Evolutionary conservation across 2,113 vertebrate species (phyloP).

Genomic region (Pogona vitticeps): DNA sequence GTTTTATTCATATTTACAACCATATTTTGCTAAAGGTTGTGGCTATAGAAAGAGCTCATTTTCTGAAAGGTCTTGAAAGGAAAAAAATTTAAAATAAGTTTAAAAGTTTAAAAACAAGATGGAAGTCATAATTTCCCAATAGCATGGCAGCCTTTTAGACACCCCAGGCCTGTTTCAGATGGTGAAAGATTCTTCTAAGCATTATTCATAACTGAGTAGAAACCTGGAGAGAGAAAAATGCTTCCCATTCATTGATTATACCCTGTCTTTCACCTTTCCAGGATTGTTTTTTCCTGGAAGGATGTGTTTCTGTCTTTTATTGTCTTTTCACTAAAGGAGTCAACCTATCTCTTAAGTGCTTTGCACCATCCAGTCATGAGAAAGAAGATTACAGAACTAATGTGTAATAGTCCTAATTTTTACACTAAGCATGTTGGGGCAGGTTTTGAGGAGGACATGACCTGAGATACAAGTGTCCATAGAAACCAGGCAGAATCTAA

Average conservation of each 20-base stretch:
- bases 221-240: neutral
- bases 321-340: neutral
- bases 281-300: neutral
- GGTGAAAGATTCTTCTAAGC: neutral
- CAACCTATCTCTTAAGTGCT: neutral
- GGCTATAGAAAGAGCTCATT: neutral
- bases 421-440: neutral
- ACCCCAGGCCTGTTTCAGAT: neutral
- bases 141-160: neutral
- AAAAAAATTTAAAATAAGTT: neutral
- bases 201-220: neutral
- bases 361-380: neutral
- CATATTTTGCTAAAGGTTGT: neutral
- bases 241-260: neutral
- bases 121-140: neutral
- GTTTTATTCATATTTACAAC: neutral
- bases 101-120: neutral
- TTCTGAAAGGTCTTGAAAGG: accelerated
- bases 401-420: neutral
- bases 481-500: neutral
- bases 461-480: neutral
- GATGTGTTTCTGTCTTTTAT: too few species aligned
- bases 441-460: neutral
- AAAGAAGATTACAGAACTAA: neutral
- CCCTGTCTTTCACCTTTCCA: neutral